Conservation (phyloP, 2,113 vertebrate species). For the Clupea harengus region DNA sequence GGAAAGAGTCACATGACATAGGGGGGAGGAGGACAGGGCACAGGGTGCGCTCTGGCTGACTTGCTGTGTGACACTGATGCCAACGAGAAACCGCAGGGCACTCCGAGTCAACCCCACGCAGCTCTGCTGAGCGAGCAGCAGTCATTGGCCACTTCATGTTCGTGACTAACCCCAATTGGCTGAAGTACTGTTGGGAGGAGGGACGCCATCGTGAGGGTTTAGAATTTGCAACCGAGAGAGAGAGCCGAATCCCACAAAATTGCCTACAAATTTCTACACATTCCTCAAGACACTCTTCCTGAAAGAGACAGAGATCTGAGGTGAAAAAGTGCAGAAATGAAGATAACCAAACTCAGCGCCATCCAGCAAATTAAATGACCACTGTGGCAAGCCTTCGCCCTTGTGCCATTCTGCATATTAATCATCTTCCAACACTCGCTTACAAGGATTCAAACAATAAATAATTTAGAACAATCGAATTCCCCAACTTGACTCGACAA, state of each 20-base stretch:
- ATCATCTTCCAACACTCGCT: not conserved
- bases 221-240: not conserved
- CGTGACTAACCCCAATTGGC: not conserved
- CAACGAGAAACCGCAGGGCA: slow-evolving; percentile 58
- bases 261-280: not conserved
- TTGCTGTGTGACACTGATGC: slow-evolving; percentile 68
- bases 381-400: no score
- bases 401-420: not conserved
- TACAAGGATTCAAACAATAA: not conserved
- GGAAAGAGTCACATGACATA: slow-evolving; percentile 55
- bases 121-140: slow-evolving; percentile 15
- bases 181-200: not conserved
- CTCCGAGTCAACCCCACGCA: slow-evolving; percentile 46
- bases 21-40: not conserved
- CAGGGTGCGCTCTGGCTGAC: slow-evolving; percentile 54
- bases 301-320: not conserved
- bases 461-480: not conserved
- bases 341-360: not conserved
- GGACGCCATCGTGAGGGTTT: not conserved
- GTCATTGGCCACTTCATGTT: not conserved
- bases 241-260: not conserved
- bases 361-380: not conserved
- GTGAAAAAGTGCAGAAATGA: not conserved
- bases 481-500: not conserved
- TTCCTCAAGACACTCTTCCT: not conserved